Evolutionary conservation across 2,888 invertebrate species (phyloP), one percentile per base, ranked within the genome.

Genomic region (Magallana nippona): DNA sequence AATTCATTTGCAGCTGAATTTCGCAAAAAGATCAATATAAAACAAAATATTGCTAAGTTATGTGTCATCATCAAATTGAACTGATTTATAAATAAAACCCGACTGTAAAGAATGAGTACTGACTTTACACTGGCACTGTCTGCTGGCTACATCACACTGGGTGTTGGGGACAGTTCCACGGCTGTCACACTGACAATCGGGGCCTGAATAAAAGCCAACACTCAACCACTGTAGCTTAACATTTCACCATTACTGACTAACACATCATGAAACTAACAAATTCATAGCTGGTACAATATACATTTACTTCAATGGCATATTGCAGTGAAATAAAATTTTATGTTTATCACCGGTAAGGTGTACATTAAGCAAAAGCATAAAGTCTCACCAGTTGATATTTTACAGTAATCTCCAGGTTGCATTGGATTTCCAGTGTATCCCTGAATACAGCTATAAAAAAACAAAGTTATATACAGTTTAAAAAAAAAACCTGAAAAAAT

Each of bases 91-190:
- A 8, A 8, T 44, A 44, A 44, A 44, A 3, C 44, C 44, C 8
- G 44, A 44, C 44, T 44, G 44, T 44, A 44, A 5, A 44, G 44
- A 44, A 44, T 8, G 55, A 19, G 32, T 3, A 87, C 91, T 86
- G 93, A 96, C 96, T 95, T 96, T 96, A 94, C 96, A 96, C 82
- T 94, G 94, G 91, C 96, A 96, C 86, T 95, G 95, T n/a, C 95
- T 95, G 3, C 90, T 89, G 82, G 94, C 94, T 82, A 95, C 92
- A 80, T 94, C 94, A 91, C 96, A 96, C 63, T 94, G 94, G n/a
- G 92, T 91, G 62, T 92, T 92, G 79, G 93, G 91, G 0, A 95
- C 93, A 3, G 96, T 95, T n/a, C 96, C 96, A 71, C 95, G 93
- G 0, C 94, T 92, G 92, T 96, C 96, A 94, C 98, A 98, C 56